Evolutionary conservation across 2,113 vertebrate species (phyloP).

Genomic region (Varanus komodoensis): DNA sequence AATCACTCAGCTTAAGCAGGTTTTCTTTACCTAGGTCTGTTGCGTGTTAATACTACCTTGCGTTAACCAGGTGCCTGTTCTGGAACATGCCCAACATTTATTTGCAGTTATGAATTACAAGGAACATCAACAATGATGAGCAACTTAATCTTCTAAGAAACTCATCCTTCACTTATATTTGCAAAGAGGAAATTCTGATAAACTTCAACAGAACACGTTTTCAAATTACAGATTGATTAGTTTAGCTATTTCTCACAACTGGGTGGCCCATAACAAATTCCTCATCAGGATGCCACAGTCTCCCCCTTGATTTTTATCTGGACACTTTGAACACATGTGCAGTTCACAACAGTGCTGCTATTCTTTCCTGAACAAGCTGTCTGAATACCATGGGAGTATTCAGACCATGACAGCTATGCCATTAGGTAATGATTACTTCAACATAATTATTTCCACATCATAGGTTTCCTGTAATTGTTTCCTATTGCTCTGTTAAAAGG

Average conservation of each 20-base stretch:
- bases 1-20: not conserved
- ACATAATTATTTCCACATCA: not conserved
- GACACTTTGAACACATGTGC: not conserved
- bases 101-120: not conserved
- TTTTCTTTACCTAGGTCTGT: not conserved
- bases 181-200: not conserved
- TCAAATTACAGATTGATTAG: not conserved
- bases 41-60: not conserved
- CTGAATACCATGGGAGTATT: not conserved
- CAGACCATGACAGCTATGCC: not conserved
- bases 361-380: not conserved
- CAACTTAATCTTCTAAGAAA: not conserved
- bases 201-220: not conserved
- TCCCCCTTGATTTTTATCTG: not conserved
- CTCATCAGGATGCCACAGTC: not conserved
- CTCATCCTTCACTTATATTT: not conserved
- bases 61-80: not conserved
- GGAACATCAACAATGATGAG: not conserved
- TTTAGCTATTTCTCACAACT: not conserved
- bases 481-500: not conserved
- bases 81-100: not conserved
- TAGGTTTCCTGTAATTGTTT: not conserved
- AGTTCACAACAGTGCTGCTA: not conserved
- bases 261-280: not conserved
- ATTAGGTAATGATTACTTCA: not conserved